Conservation (phyloP, 2,797 vertebrate species). For the Argentina silus region DNA sequence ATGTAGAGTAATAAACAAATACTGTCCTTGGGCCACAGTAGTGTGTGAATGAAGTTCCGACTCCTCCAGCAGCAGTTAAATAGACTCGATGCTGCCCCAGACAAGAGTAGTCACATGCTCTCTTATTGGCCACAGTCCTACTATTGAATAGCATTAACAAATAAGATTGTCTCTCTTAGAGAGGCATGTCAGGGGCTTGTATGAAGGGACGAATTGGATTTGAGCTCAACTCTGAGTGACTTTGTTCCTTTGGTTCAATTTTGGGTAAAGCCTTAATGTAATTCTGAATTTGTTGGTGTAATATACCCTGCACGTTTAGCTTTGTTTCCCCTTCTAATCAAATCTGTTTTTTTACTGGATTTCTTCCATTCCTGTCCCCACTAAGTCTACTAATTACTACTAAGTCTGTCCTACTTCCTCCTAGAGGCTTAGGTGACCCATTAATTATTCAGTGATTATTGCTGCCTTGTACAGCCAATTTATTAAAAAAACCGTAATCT, state of each 20-base stretch:
- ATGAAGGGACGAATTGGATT: neutral
- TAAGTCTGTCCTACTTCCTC: too few relatives aligned
- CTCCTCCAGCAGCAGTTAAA: constrained; percentile 36
- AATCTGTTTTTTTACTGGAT: neutral
- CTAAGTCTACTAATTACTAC: neutral
- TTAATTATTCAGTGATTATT: too few relatives aligned
- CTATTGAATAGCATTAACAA: constrained; percentile 29
- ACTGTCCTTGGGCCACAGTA: neutral
- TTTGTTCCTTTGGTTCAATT: too few relatives aligned
- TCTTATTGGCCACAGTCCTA: constrained; percentile 53
- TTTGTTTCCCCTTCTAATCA: too few relatives aligned
- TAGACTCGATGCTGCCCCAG: constrained; percentile 27
- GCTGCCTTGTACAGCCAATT: too few relatives aligned
- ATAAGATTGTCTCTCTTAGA: constrained; percentile 21
- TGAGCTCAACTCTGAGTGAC: too few relatives aligned
- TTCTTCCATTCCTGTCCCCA: neutral
- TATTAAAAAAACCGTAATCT: too few relatives aligned
- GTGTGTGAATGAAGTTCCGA: constrained; percentile 29
- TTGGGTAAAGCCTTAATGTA: too few relatives aligned
- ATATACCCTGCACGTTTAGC: too few relatives aligned
- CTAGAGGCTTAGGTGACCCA: too few relatives aligned
- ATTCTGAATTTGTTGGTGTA: too few relatives aligned
- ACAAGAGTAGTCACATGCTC: constrained; percentile 26
- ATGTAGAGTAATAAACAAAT: neutral
- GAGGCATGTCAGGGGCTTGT: constrained; percentile 20